Conservation (phyloP, 1,140 invertebrate species). For the Hyposmocoma kahamanoa region DNA sequence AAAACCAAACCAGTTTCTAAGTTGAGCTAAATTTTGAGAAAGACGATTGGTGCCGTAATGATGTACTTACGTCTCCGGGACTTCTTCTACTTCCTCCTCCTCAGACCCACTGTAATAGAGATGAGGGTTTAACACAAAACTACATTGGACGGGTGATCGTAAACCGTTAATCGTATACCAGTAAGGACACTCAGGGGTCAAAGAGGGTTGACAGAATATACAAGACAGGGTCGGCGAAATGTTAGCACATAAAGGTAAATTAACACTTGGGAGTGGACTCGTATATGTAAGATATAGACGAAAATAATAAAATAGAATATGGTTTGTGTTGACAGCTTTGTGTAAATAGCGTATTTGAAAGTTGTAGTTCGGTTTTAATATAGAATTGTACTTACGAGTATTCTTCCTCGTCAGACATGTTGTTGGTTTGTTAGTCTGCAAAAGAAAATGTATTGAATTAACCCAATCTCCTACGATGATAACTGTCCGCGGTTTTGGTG, state of each 20-base stretch:
- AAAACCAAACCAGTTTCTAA: conserved; percentile 47
- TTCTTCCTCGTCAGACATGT: conserved; percentile 84
- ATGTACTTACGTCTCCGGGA: conserved; percentile 79
- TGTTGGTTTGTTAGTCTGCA: conserved; percentile 76
- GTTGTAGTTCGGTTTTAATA: background rate
- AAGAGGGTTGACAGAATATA: too few species aligned
- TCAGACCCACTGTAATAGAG: conserved; percentile 73
- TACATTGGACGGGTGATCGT: background rate
- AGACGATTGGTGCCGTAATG: background rate
- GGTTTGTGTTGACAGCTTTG: conserved; percentile 4
- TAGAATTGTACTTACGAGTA: conserved; percentile 78
- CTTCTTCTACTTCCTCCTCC: conserved; percentile 80
- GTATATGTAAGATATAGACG: too few species aligned
- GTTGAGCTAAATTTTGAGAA: conserved; percentile 27
- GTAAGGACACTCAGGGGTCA: too few species aligned
- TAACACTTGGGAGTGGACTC: too few species aligned
- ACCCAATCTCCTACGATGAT: too few species aligned
- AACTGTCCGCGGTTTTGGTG: too few species aligned
- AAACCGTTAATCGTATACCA: background rate
- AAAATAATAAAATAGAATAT: conserved; percentile 10
- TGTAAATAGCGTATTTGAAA: conserved; percentile 6
- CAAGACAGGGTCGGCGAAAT: background rate
- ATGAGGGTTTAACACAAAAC: conserved; percentile 20
- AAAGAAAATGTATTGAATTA: conserved; percentile 58
- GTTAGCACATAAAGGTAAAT: too few species aligned